Evolutionary conservation across 2,797 vertebrate genomes (phyloP).

Genomic region (Myripristis murdjan): DNA sequence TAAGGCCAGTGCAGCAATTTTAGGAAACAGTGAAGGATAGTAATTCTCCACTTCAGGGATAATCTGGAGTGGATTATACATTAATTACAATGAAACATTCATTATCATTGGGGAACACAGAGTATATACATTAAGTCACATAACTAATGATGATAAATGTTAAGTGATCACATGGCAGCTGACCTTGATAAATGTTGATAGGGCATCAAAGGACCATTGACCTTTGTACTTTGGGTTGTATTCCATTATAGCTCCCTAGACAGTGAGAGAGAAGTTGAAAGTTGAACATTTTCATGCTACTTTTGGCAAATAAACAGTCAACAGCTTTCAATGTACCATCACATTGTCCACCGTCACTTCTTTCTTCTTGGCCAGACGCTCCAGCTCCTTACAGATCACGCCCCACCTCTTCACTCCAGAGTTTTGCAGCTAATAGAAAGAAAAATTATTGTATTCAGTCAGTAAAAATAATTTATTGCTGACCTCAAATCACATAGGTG

Average conservation of each 20-base stretch:
- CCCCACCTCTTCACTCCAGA: conserved; percentile 45
- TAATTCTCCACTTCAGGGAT: conserved; percentile 10
- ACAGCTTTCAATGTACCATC: conserved; percentile 40
- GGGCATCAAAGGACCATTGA: conserved; percentile 77
- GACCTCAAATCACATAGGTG: no score
- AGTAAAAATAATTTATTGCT: not conserved
- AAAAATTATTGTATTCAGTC: not conserved
- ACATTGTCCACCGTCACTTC: conserved; percentile 37
- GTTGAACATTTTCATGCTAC: not conserved
- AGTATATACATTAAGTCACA: not conserved
- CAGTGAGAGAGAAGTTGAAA: conserved; percentile 1
- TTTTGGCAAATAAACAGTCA: not conserved
- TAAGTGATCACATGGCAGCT: conserved; percentile 1
- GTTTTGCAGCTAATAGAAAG: accelerated
- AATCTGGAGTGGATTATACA: conserved; percentile 36
- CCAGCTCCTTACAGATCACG: conserved; percentile 37
- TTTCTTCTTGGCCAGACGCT: conserved; percentile 1
- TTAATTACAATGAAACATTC: not conserved
- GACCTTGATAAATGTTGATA: conserved; percentile 65
- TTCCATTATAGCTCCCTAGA: conserved; percentile 68
- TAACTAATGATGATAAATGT: not conserved
- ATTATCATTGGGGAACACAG: not conserved
- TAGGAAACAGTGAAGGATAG: conserved; percentile 47
- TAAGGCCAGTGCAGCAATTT: conserved; percentile 77
- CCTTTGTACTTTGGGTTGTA: conserved; percentile 72